Conservation (phyloP, 2,797 vertebrate genomes). For the Pantherophis vulpinus region DNA sequence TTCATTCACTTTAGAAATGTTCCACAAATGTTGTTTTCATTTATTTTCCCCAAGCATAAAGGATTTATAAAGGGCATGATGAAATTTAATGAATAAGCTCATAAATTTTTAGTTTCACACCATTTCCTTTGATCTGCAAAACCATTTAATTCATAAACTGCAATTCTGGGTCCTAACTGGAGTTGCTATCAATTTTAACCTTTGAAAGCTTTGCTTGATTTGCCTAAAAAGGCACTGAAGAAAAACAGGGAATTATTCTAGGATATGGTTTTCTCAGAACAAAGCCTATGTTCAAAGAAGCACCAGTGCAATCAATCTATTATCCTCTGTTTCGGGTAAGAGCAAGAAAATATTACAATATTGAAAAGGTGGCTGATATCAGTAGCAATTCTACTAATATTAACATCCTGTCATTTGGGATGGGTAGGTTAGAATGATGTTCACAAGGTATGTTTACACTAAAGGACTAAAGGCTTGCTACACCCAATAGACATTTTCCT, state of each 20-base stretch:
- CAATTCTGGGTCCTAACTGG: constrained; percentile 39
- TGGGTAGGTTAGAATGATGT: neutral
- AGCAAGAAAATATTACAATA: neutral
- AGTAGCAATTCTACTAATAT: neutral
- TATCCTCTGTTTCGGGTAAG: neutral
- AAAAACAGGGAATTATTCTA: constrained; percentile 59
- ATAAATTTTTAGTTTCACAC: constrained; percentile 44
- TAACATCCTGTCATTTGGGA: neutral
- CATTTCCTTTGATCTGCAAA: constrained; percentile 55
- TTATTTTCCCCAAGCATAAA: constrained; percentile 36
- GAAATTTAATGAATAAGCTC: constrained; percentile 43
- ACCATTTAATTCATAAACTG: constrained; percentile 49
- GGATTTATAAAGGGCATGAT: constrained; percentile 21
- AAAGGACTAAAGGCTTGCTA: neutral
- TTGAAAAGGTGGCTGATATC: neutral
- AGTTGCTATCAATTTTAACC: constrained; percentile 53
- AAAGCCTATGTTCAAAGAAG: neutral
- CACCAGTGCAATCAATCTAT: neutral
- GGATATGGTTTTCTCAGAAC: constrained; percentile 52
- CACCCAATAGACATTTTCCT: neutral
- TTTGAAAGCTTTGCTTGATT: constrained; percentile 38
- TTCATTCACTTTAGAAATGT: constrained; percentile 35
- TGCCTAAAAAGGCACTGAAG: constrained; percentile 43
- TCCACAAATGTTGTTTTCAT: constrained; percentile 33
- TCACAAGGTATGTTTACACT: neutral